Percentiles rank a stretch among this genome's conserved stretches.
These are phyloP conservation scores for Leptodactylus fuscus DNA, from an alignment of 2,113 vertebrate species.

Conservation along the genomic window DNA sequence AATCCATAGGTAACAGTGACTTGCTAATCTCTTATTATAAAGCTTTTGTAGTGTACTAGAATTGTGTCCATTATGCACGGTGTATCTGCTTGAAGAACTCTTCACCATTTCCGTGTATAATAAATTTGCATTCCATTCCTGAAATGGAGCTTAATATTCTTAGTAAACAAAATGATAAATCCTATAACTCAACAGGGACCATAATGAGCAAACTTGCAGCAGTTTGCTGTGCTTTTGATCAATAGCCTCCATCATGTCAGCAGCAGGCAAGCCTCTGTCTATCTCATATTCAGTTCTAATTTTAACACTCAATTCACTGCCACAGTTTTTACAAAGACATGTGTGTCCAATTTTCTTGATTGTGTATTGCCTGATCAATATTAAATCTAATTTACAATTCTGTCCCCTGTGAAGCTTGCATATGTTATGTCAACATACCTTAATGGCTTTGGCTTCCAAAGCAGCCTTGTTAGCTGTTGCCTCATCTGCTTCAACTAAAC, in stretches of 20 bases:
- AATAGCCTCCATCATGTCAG: constrained; percentile 57
- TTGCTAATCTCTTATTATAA: background rate
- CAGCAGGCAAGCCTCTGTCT: constrained; percentile 61
- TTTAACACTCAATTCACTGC: constrained; percentile 67
- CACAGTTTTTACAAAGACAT: constrained; percentile 69
- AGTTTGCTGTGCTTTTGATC: constrained; percentile 57
- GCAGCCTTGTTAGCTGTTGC: constrained; percentile 70
- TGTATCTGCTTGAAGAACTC: background rate
- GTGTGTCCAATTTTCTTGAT: constrained; percentile 70
- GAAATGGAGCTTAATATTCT: constrained; percentile 28
- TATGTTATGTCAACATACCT: constrained; percentile 79
- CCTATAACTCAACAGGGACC: constrained; percentile 44
- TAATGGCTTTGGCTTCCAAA: constrained; percentile 74
- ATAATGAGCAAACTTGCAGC: constrained; percentile 51
- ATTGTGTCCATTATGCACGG: background rate
- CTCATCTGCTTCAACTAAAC: constrained; percentile 66
- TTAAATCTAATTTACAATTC: constrained; percentile 76
- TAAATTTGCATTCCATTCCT: constrained; percentile 23
- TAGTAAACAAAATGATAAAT: constrained; percentile 64
- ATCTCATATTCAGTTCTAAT: constrained; percentile 70
- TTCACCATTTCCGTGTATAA: background rate
- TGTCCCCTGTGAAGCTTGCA: constrained; percentile 74
- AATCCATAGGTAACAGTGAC: background rate
- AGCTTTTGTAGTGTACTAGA: background rate
- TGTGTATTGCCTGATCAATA: constrained; percentile 76